Evolutionary conservation across 2,888 invertebrate species (phyloP).

Genomic region (Andrena camellia): DNA sequence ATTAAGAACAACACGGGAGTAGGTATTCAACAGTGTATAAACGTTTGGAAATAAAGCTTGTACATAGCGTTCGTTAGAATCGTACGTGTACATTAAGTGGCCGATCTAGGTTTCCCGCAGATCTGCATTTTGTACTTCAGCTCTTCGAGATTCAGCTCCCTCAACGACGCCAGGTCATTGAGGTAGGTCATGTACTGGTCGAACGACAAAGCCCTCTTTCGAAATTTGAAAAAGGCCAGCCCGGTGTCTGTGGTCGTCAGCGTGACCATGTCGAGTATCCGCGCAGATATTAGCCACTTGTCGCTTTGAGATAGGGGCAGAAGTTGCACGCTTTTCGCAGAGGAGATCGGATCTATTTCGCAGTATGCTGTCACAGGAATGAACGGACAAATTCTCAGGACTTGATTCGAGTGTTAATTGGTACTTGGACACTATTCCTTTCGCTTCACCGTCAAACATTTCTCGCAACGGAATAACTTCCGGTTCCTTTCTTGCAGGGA

Average conservation of each 20-base stretch:
- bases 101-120: conserved; percentile 65
- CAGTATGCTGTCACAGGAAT: conserved; percentile 72
- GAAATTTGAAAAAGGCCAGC: conserved; percentile 78
- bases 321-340: conserved; percentile 59
- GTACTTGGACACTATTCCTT: background rate
- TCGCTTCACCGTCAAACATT: conserved; percentile 73
- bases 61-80: conserved; percentile 17
- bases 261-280: conserved; percentile 75
- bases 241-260: conserved; percentile 78
- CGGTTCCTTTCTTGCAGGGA: conserved; percentile 44
- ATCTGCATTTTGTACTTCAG: conserved; percentile 74
- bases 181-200: conserved; percentile 75
- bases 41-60: conserved; percentile 57
- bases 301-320: conserved; percentile 78
- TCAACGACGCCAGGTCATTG: conserved; percentile 69
- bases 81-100: conserved; percentile 6
- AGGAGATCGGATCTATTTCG: conserved; percentile 74
- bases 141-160: conserved; percentile 69
- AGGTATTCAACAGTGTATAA: conserved; percentile 59
- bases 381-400: background rate
- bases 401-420: background rate
- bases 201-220: conserved; percentile 76
- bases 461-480: conserved; percentile 69
- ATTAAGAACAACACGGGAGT: background rate
- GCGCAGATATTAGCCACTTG: conserved; percentile 75